These are phyloP conservation scores for Caracal caracal DNA, from an alignment of 2,113 vertebrate genomes.

Conservation along the genomic window DNA sequence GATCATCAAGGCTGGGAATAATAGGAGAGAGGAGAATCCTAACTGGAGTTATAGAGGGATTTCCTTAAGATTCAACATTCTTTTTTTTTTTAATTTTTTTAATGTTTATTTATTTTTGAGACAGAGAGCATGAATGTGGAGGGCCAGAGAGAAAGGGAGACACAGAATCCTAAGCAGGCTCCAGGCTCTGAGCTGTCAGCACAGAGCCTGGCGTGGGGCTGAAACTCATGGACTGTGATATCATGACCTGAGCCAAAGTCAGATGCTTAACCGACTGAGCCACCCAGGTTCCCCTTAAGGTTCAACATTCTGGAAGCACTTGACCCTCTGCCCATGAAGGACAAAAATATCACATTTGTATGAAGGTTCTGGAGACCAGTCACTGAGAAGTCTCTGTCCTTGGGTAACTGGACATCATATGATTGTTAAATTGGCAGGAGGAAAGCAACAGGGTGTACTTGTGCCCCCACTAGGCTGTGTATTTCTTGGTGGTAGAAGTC, in stretches of 20 bases:
- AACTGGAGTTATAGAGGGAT: neutral
- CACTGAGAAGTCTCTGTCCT: neutral
- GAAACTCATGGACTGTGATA: too few relatives aligned
- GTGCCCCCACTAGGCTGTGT: neutral
- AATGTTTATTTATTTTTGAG: too few relatives aligned
- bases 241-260: too few relatives aligned
- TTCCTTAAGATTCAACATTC: neutral
- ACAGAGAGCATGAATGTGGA: too few relatives aligned
- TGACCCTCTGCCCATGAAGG: neutral
- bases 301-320: neutral
- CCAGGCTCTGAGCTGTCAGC: too few relatives aligned
- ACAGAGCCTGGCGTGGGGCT: too few relatives aligned
- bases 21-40: neutral
- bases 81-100: too few relatives aligned
- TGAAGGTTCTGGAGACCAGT: neutral
- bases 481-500: neutral
- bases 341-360: neutral
- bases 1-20: neutral
- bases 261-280: too few relatives aligned
- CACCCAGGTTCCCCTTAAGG: neutral
- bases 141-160: too few relatives aligned
- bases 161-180: too few relatives aligned
- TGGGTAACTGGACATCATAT: neutral
- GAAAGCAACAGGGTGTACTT: neutral
- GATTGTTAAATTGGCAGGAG: neutral